Evolutionary conservation across 2,113 vertebrate genomes (phyloP), one percentile per base, ranked within the genome.

Genomic region (Monopterus albus): DNA sequence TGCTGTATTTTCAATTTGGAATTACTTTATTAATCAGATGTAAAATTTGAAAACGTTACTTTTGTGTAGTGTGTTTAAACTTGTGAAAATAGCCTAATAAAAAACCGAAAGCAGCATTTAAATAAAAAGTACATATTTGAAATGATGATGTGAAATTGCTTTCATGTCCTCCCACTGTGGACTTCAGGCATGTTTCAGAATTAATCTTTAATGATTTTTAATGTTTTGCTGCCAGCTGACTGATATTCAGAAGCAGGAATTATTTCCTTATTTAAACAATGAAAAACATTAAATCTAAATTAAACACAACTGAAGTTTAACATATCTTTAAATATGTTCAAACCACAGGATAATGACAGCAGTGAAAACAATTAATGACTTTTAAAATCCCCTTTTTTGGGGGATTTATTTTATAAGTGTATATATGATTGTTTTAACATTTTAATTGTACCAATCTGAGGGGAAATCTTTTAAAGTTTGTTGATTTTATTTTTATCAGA

Each of bases 381-480:
- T 72, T 33, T 43, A 40, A 17, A 31, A 26, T 59, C 17, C 14
- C 9, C 36, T 23, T 25, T 6, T 29, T 45, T 38, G 2, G 21
- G n/a, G 60, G 7, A 15, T 47, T 3, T 45, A 60, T 46, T 64
- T 65, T 33, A 10, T 2, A 7, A 31, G 8, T 7, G 8, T n/a
- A 55, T 15, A 2, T 40, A 38, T 15, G 45, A 50, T 42, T 60
- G 14, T 11, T 31, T 53, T 39, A 3, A 56, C 2, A 52, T 59
- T 69, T 77, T 20, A 64, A 59, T 23, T 14, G 11, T 25, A 58
- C 21, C 49, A 42, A 71, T 50, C 11, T 64, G 52, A 14, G 29
- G 12, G 2, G 11, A 40, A 60, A 42, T 43, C 17, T 58, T 6
- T 17, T 58, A 3, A 64, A n/a, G 26, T 59, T 43, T 20, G 1